Evolutionary conservation across 2,888 invertebrate species (phyloP).

Genomic region (Exocentrus adspersus): DNA sequence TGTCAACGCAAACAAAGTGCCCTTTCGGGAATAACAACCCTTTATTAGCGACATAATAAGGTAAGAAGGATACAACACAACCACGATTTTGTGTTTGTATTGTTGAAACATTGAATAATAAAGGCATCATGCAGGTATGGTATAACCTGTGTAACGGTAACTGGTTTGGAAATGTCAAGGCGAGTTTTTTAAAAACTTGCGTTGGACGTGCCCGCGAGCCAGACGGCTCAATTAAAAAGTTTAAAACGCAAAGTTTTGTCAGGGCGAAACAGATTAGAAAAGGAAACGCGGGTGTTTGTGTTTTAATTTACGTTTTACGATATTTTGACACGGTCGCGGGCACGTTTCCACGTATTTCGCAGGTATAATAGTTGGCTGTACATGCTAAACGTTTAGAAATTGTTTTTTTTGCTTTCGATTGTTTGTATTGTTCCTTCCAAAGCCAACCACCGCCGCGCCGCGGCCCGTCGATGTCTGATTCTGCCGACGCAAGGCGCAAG

Average conservation of each 20-base stretch:
- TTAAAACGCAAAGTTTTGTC: too few relatives aligned
- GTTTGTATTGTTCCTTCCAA: constrained; percentile 13
- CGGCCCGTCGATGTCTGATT: too few relatives aligned
- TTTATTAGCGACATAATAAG: not conserved
- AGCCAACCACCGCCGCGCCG: not conserved
- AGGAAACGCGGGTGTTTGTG: constrained; percentile 2
- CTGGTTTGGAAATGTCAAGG: constrained; percentile 21
- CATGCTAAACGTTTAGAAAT: constrained; percentile 23
- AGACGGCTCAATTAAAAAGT: not conserved
- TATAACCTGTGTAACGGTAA: constrained; percentile 20
- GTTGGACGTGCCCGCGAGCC: not conserved
- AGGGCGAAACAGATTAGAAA: too few relatives aligned
- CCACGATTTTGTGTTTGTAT: too few relatives aligned
- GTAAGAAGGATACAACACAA: too few relatives aligned
- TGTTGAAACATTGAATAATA: too few relatives aligned
- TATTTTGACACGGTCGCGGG: not conserved
- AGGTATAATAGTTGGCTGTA: constrained; percentile 2
- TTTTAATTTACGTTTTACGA: not conserved
- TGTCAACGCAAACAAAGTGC: not conserved
- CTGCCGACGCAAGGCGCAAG: not conserved
- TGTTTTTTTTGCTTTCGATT: constrained; percentile 6
- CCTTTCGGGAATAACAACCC: constrained; percentile 5
- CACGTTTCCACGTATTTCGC: constrained; percentile 10
- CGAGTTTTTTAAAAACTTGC: not conserved
- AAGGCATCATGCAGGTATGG: too few relatives aligned